Conservation (phyloP, 2,113 vertebrate genomes). For the Chloebia gouldiae region DNA sequence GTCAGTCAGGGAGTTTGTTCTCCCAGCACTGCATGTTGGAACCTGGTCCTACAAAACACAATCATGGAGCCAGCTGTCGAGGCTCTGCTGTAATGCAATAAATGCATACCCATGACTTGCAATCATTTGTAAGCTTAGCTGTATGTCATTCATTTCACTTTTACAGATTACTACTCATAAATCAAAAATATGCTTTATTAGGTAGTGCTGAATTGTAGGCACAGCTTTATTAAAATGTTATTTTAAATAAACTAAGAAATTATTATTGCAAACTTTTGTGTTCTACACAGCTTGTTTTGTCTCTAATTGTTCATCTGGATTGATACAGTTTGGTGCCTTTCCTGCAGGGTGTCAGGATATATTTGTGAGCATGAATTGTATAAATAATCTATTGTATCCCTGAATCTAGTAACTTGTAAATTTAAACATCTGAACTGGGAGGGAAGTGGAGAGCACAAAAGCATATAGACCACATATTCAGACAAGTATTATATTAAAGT, state of each 20-base stretch:
- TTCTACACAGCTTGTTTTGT: not conserved
- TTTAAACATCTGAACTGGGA: not conserved
- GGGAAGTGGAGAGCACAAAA: not conserved
- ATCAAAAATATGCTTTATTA: not conserved
- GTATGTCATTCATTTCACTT: not conserved
- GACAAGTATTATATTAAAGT: not conserved
- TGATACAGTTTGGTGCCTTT: not conserved
- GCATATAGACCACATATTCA: not conserved
- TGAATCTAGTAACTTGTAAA: not conserved
- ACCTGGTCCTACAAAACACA: not conserved
- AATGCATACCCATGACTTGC: not conserved
- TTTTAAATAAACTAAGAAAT: constrained; percentile 1
- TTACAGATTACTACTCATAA: not conserved
- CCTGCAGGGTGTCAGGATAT: not conserved
- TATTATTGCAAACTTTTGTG: not conserved
- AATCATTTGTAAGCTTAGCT: not conserved
- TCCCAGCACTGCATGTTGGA: not conserved
- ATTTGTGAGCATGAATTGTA: not conserved
- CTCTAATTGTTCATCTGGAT: not conserved
- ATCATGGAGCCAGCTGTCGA: accelerated
- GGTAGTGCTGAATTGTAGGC: not conserved
- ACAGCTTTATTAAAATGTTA: not conserved
- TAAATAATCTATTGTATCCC: not conserved
- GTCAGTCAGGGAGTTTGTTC: not conserved
- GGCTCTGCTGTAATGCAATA: not conserved